Evolutionary conservation across 2,888 invertebrate genomes (phyloP).

Genomic region (Gnatocerus cornutus): DNA sequence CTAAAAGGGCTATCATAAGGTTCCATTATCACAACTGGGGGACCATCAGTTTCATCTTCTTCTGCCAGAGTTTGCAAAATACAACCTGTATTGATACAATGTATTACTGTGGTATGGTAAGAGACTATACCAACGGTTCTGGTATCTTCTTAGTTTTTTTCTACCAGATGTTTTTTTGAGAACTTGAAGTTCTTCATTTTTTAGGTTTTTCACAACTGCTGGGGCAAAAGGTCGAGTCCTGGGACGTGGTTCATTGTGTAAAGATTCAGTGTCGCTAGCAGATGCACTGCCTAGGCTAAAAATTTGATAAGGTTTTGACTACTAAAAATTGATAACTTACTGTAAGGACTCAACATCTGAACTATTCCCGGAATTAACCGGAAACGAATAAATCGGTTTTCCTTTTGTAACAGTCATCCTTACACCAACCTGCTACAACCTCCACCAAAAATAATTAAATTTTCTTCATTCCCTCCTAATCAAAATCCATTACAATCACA

Average conservation of each 20-base stretch:
- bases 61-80: conserved; percentile 61
- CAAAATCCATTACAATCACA: not conserved
- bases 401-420: conserved; percentile 72
- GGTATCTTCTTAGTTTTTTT: conserved; percentile 61
- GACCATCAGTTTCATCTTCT: conserved; percentile 59
- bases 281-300: conserved; percentile 60
- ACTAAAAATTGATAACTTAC: conserved; percentile 54
- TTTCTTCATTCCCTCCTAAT: not conserved
- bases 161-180: conserved; percentile 61
- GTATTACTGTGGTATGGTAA: not conserved
- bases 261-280: conserved; percentile 62
- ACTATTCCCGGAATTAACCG: conserved; percentile 51
- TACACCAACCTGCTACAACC: not conserved
- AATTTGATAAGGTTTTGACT: conserved; percentile 10
- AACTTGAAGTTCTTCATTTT: conserved; percentile 55
- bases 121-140: conserved; percentile 59
- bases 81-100: conserved; percentile 54
- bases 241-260: conserved; percentile 55
- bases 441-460: not conserved
- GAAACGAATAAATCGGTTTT: conserved; percentile 57
- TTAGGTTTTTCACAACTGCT: conserved; percentile 46
- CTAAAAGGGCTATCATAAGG: conserved; percentile 62
- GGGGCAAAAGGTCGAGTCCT: conserved; percentile 48
- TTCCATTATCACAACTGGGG: conserved; percentile 59
- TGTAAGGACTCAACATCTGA: conserved; percentile 64